phyloP scores from a whole-genome alignment of 2,888 invertebrate genomes.

The Dromius quadrimaculatus region DNA sequence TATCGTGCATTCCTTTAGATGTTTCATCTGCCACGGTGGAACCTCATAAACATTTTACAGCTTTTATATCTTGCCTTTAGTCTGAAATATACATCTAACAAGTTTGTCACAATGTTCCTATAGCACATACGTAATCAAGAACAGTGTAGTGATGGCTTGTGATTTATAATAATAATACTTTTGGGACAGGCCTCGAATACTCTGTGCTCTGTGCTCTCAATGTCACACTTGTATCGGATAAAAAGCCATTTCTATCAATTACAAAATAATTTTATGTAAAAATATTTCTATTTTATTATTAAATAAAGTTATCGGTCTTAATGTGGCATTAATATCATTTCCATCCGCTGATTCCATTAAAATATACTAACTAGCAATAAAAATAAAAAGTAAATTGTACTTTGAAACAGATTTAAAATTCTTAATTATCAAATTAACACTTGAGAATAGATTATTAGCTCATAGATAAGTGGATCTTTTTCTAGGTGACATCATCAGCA shows the following conservation, averaged over 20 bases:
- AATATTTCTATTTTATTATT: too few species aligned
- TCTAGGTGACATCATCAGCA: slow-evolving; percentile 8
- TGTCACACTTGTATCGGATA: too few species aligned
- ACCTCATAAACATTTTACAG: slow-evolving; percentile 49
- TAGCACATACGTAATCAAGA: slow-evolving; percentile 40
- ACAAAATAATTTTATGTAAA: too few species aligned
- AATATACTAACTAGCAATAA: slow-evolving; percentile 26
- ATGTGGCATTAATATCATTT: too few species aligned
- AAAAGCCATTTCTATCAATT: too few species aligned
- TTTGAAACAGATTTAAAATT: slow-evolving; percentile 13
- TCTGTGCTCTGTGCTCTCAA: too few species aligned
- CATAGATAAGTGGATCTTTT: too few species aligned
- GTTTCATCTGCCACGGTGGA: slow-evolving; percentile 49
- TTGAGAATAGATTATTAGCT: slow-evolving; percentile 23
- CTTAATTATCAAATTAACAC: slow-evolving; percentile 20
- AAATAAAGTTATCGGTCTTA: too few species aligned
- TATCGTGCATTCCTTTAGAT: slow-evolving; percentile 48
- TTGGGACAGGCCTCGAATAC: too few species aligned
- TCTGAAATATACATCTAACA: slow-evolving; percentile 52
- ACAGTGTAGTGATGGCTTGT: background rate
- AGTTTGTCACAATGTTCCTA: slow-evolving; percentile 48
- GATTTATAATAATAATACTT: too few species aligned
- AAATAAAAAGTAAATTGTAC: slow-evolving; percentile 18
- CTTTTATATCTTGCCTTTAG: slow-evolving; percentile 51
- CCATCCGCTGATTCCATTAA: background rate